phyloP scores from a whole-genome alignment of 2,797 vertebrate genomes.

The Paratrypauchen microcephalus region DNA sequence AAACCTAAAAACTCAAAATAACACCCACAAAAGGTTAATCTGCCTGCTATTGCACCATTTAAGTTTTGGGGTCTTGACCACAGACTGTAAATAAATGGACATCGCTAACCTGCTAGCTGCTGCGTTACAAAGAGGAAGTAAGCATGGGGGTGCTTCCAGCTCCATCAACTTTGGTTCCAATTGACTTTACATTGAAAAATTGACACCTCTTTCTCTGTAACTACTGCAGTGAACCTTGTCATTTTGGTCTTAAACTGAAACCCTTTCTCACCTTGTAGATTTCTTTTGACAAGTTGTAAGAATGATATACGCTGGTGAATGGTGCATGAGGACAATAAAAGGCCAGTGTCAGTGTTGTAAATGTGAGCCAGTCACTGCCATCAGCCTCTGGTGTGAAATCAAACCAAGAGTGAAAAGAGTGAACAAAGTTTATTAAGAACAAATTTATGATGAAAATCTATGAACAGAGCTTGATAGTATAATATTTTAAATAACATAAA shows the following conservation, averaged over 20 bases:
- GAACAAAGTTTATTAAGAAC: slow-evolving; percentile 1
- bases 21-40: no score
- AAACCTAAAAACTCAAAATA: no score
- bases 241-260: no score
- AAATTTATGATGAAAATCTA: neutral
- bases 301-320: neutral
- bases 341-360: slow-evolving; percentile 6
- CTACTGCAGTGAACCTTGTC: no score
- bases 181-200: no score
- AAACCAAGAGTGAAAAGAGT: neutral
- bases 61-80: neutral
- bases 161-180: no score
- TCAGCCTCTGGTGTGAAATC: slow-evolving; percentile 4
- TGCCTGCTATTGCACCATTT: neutral
- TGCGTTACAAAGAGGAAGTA: no score
- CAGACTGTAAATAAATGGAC: no score
- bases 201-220: no score
- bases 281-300: neutral
- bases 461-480: neutral
- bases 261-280: neutral
- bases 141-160: no score
- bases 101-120: no score
- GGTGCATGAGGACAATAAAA: neutral
- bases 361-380: slow-evolving; percentile 9
- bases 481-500: neutral